Conservation (phyloP, 1,140 invertebrate genomes). For the Olivierus martensii region DNA sequence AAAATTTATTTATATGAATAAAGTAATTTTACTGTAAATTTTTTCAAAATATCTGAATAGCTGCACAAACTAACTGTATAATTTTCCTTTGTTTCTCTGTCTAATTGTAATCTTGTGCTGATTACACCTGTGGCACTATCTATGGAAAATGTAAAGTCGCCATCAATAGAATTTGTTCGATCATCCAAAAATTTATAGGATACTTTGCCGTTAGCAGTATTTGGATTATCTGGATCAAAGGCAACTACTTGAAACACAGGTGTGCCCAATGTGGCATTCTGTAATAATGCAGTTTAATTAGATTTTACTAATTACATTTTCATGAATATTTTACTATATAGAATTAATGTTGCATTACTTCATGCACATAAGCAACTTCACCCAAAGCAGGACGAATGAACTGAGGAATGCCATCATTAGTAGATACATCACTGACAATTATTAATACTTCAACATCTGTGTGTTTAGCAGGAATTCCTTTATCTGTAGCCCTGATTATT, state of each 20-base stretch:
- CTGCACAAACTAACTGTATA: slow-evolving; percentile 43
- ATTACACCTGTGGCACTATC: slow-evolving; percentile 52
- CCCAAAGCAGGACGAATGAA: slow-evolving; percentile 53
- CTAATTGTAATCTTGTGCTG: slow-evolving; percentile 47
- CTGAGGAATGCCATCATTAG: slow-evolving; percentile 63
- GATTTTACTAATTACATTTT: no score
- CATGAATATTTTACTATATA: no score
- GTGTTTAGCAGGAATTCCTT: slow-evolving; percentile 42
- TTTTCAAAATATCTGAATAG: neutral
- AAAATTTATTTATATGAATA: neutral
- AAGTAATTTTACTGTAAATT: no score
- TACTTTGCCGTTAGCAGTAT: slow-evolving; percentile 53
- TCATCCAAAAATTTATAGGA: slow-evolving; percentile 51
- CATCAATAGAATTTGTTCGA: slow-evolving; percentile 4
- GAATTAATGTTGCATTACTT: no score
- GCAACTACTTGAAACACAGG: slow-evolving; percentile 26
- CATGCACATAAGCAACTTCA: slow-evolving; percentile 46
- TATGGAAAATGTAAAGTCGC: slow-evolving; percentile 16
- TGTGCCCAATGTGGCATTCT: slow-evolving; percentile 27
- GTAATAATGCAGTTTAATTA: neutral
- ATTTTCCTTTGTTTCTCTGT: slow-evolving; percentile 51
- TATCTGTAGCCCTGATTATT: slow-evolving; percentile 51
- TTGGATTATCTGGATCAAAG: slow-evolving; percentile 39
- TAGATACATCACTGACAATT: slow-evolving; percentile 63
- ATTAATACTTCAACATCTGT: slow-evolving; percentile 47